Evolutionary conservation across 1,140 invertebrate genomes (phyloP), one percentile per base, ranked within the genome.

Genomic region (Diachasmimorpha longicaudata): DNA sequence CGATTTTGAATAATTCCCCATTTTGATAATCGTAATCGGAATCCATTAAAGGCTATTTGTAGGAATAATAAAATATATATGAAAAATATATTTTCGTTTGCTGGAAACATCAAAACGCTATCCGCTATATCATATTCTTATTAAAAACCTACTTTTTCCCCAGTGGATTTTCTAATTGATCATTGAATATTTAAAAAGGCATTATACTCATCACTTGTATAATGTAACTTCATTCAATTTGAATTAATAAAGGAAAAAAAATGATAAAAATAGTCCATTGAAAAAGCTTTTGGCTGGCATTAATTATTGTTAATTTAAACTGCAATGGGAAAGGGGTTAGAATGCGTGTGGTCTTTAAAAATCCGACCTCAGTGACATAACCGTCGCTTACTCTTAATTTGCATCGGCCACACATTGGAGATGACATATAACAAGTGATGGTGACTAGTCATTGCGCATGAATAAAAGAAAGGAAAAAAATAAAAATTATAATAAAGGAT

Each of bases 311-410:
- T 52, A 19, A 52, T 52, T 52, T 25, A 74, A 74, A 72, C 46
- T 44, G 46, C 16, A 16, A 52, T 52, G 48, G n/a, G 14, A 52
- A 52, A 52, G 48, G 48, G 48, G 48, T 52, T 52, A 52, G 39
- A 44, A 13, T 75, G 67, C 46, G 73, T 75, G 73, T 75, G 73
- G 67, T 75, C 66, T 70, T 25, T 70, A 37, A 75, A 73, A 67
- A 66, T 71, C 46, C 63, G 74, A 73, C 77, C 77, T 73, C 74
- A 52, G 70, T 76, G 77, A 76, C 70, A 75, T 72, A 44, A 75
- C 74, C 75, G 72, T 70, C 71, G 48, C 68, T 78, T 75, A 76
- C 74, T 74, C 77, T 76, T 76, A 78, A 78, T 78, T 76, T 76
- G 55, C 70, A 75, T 69, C 74, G 66, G 70, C 39, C 74, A 16